phyloP scores from a whole-genome alignment of 2,113 vertebrate genomes.

The Electrona antarctica region DNA sequence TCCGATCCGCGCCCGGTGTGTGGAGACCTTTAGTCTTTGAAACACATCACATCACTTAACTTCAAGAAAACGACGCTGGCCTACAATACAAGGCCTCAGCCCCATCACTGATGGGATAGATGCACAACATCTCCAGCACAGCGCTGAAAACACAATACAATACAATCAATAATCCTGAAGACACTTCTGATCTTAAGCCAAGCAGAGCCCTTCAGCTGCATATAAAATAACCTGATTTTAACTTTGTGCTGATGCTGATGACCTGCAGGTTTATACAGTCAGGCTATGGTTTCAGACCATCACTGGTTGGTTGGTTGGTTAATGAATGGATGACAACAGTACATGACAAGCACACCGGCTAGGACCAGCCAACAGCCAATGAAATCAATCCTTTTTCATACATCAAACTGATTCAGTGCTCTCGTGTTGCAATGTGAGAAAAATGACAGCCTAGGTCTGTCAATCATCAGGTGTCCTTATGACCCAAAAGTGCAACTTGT shows the following conservation, averaged over 20 bases:
- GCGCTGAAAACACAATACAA: conserved; percentile 53
- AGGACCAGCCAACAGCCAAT: too few relatives aligned
- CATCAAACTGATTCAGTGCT: too few relatives aligned
- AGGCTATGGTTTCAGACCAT: conserved; percentile 29
- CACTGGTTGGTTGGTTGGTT: too few relatives aligned
- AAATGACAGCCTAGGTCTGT: too few relatives aligned
- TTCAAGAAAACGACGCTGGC: too few relatives aligned
- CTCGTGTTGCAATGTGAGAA: too few relatives aligned
- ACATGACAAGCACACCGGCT: not conserved
- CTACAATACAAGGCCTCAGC: not conserved
- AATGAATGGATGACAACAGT: not conserved
- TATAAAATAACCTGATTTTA: conserved; percentile 16
- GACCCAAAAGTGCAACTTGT: conserved; percentile 50
- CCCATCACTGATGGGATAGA: conserved; percentile 66
- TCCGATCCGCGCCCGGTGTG: too few relatives aligned
- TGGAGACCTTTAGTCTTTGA: too few relatives aligned
- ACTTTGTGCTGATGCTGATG: conserved; percentile 39
- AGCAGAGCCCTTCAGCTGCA: conserved; percentile 32
- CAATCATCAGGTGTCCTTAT: conserved; percentile 72
- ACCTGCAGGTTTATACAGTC: conserved; percentile 22
- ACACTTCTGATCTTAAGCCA: conserved; percentile 18
- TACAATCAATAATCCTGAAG: conserved; percentile 15
- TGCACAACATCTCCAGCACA: conserved; percentile 53
- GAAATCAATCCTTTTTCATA: too few relatives aligned
- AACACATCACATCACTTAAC: too few relatives aligned